Base-by-base conservation (phyloP, 2,888 invertebrate species). In the Ptychoptera albimana region DNA sequence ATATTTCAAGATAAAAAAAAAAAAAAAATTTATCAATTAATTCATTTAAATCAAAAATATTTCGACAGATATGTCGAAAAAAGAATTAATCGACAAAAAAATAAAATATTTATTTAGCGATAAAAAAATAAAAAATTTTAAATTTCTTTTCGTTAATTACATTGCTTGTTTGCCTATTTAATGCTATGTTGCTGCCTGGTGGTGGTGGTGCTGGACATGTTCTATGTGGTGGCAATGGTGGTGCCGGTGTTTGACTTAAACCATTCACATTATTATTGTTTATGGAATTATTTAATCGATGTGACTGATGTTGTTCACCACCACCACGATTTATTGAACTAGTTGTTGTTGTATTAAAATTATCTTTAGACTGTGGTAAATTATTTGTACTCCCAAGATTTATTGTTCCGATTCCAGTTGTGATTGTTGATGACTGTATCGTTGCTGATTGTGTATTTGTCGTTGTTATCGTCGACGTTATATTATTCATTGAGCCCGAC, bases 191-290 rank as follows among this genome's bases (percentile, higher is more conserved):
- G 23, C 23, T 23, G 23, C 23, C 59, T 29, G 65, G 64, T 30
- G 63, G 63, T n/a, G 63, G 64, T 39, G 65, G 65, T 16, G 60
- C 59, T 43, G 64, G 64, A 49, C 64, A 61, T 40, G 55, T 59
- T 50, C 66, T 59, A 52, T 66, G 66, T 15, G 66, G 64, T 39
- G 66, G 66, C 49, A 63, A 50, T 39, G 64, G 62, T 45, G 64
- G 65, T 34, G 63, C 60, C 11, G 48, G 23, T 23, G 23, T 23
- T 5, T 23, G 23, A 23, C 23, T 23, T 23, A 23, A 23, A 23
- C 23, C 58, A 45, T 32, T 37, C 2, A 38, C 40, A 40, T 42
- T 47, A 30, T 39, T 16, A 44, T 16, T 35, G 30, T 15, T 37
- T 29, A 43, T 46, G 16, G 40, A 38, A 15, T 23, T 37, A 32